Base-by-base conservation (phyloP, 2,888 invertebrate species). In the Xestia ashworthii region DNA sequence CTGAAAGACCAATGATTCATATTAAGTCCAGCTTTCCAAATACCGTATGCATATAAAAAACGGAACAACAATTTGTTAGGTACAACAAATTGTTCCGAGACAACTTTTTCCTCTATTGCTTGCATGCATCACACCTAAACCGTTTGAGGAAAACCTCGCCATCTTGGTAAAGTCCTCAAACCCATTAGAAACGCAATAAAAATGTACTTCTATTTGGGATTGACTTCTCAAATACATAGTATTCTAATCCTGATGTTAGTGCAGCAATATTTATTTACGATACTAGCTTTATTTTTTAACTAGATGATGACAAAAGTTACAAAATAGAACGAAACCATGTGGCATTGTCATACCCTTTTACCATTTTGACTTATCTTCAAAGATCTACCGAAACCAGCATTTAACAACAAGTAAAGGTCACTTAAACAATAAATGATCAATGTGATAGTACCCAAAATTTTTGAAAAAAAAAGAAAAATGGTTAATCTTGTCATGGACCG, bases 101-200 rank as follows among this genome's bases (percentile, higher is more conserved):
- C 41, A 81, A 72, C 14, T 38, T 82, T 82, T 84, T 73, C 86
- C 83, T 86, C 48, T 53, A 78, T 72, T 71, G 16, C 53, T 53
- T 22, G 50, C 38, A 72, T 78, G 58, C 83, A 66, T 72, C 82
- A 77, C 70, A 77, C 70, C 55, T 71, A 25, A 68, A 73, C 67
- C 67, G 38, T 50, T 69, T 64, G 25, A 86, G 78, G 86, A 83
- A 78, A 83, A 82, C 22, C 46, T 50, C 38, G 53, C 44, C 25
- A 46, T 66, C 25, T 58, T 48, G 66, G 70, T 83, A 62, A 70
- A 86, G 72, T 75, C 74, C 74, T 66, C 53, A 70, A 25, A 72
- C 74, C 69, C 55, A 65, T 73, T 77, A 71, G n/a, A 60, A 74
- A 67, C 22, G 25, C 32, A 62, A 68, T 67, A 32, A 78, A 62